Evolutionary conservation across 2,113 vertebrate species (phyloP).

Genomic region (Rhinichthys klamathensis): DNA sequence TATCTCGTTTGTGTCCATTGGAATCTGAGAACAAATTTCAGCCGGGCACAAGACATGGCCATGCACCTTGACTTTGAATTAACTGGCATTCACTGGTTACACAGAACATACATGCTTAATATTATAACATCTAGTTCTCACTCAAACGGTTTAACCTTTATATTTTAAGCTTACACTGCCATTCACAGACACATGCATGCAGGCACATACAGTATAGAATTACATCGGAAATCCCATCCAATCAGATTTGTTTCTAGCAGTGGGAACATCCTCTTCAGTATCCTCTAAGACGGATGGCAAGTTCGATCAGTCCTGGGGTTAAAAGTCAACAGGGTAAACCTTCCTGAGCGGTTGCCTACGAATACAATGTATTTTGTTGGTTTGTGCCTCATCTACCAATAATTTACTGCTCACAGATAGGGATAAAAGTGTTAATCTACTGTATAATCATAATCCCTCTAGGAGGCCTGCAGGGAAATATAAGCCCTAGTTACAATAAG

Average conservation of each 20-base stretch:
- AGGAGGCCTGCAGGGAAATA: conserved; percentile 44
- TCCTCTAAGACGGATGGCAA: not conserved
- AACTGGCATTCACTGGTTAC: conserved; percentile 39
- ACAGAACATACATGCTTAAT: conserved; percentile 1
- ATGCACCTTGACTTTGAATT: conserved; percentile 46
- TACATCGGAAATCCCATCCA: conserved; percentile 2
- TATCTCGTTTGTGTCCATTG: conserved; percentile 71
- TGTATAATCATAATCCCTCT: conserved; percentile 53
- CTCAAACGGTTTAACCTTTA: conserved; percentile 40
- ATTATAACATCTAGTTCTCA: conserved; percentile 38
- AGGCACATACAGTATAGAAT: not conserved
- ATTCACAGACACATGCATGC: conserved; percentile 29
- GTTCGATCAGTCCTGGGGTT: not conserved
- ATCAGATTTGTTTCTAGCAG: not conserved
- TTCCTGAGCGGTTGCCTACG: not conserved
- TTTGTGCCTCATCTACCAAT: conserved; percentile 32
- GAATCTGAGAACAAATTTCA: conserved; percentile 48
- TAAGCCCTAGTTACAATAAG: conserved; percentile 42
- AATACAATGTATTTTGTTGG: not conserved
- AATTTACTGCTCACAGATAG: conserved; percentile 37
- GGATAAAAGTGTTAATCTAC: conserved; percentile 54
- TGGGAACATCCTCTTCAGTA: no score
- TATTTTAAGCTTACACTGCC: conserved; percentile 38
- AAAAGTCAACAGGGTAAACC: not conserved
- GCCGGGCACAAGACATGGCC: conserved; percentile 21